Percentiles rank a stretch among this genome's conserved stretches.
Evolutionary conservation across 1,140 invertebrate genomes (phyloP).

Genomic region (Zophobas atratus): DNA sequence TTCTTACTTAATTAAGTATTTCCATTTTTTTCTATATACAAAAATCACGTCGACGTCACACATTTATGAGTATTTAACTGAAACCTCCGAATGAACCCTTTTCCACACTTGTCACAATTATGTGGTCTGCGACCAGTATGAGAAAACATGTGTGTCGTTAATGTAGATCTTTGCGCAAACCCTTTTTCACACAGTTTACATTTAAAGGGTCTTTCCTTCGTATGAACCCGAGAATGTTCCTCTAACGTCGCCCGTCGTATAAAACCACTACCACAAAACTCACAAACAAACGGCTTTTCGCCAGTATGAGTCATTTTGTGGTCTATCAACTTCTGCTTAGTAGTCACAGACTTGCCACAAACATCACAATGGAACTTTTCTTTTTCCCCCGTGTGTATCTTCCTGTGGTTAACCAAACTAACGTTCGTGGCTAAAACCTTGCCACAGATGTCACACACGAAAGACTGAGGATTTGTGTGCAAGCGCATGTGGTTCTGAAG

Average conservation of each 20-base stretch:
- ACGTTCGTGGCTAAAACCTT: neutral
- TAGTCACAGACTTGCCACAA: too few species aligned
- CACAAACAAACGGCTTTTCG: slow-evolving; percentile 28
- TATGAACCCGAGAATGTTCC: slow-evolving; percentile 61
- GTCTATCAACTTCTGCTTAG: too few species aligned
- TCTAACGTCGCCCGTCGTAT: neutral
- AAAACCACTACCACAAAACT: slow-evolving; percentile 43
- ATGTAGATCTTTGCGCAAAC: slow-evolving; percentile 74
- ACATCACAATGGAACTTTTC: neutral
- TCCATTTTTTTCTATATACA: too few species aligned
- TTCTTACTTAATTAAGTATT: too few species aligned
- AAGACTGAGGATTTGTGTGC: slow-evolving; percentile 15
- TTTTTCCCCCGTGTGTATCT: slow-evolving; percentile 46
- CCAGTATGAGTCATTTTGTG: too few species aligned
- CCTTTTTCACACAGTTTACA: slow-evolving; percentile 75
- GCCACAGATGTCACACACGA: slow-evolving; percentile 30
- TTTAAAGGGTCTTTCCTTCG: slow-evolving; percentile 76
- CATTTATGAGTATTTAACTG: slow-evolving; percentile 58
- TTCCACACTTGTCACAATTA: slow-evolving; percentile 69
- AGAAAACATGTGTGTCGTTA: slow-evolving; percentile 77
- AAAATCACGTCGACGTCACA: too few species aligned
- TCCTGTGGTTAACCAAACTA: slow-evolving; percentile 1
- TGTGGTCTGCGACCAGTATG: slow-evolving; percentile 70
- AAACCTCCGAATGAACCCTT: slow-evolving; percentile 78
- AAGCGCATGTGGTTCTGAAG: slow-evolving; percentile 71